Conservation (phyloP, 2,113 vertebrate species). For the Macquaria ambigua region DNA sequence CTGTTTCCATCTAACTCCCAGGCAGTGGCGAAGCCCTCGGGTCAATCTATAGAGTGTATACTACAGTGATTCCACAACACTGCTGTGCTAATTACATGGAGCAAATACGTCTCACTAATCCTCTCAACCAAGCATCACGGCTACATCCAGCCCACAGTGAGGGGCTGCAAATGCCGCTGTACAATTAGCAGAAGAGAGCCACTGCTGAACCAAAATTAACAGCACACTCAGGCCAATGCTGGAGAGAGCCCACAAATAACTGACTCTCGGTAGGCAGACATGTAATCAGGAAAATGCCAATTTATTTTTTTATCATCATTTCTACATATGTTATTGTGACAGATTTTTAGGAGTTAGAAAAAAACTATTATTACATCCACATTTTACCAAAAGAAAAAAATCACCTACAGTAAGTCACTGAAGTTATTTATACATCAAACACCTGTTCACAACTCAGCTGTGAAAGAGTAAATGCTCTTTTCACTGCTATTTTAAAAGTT, state of each 20-base stretch:
- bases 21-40: constrained; percentile 36
- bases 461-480: neutral
- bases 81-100: constrained; percentile 71
- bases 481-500: neutral
- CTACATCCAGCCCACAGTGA: constrained; percentile 45
- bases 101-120: constrained; percentile 66
- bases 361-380: neutral
- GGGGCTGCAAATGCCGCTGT: constrained; percentile 54
- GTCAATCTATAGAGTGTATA: constrained; percentile 56
- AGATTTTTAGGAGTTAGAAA: neutral
- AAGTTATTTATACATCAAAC: constrained; percentile 26
- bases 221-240: constrained; percentile 32
- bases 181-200: constrained; percentile 42
- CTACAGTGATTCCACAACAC: constrained; percentile 61
- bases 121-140: constrained; percentile 60
- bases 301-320: neutral
- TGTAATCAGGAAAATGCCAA: neutral
- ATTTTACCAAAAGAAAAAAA: neutral
- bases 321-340: neutral
- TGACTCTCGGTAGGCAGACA: neutral
- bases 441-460: constrained; percentile 26
- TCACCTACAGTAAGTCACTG: neutral
- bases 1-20: constrained; percentile 36
- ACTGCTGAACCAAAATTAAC: constrained; percentile 34
- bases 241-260: constrained; percentile 22